Evolutionary conservation across 2,888 invertebrate genomes (phyloP).

Genomic region (Cryptocephalus moraei): DNA sequence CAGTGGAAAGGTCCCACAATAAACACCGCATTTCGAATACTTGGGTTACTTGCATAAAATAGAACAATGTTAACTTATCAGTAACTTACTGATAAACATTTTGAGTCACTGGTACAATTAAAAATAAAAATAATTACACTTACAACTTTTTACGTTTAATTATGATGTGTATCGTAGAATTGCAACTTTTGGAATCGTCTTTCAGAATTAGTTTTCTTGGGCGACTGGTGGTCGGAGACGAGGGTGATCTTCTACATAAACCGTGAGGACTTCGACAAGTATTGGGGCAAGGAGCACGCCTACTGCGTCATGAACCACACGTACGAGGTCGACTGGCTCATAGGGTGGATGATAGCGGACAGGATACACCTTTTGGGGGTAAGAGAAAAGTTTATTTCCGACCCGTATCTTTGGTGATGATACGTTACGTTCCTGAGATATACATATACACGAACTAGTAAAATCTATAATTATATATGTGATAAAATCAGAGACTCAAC

Average conservation of each 20-base stretch:
- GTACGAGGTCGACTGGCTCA: constrained; percentile 93
- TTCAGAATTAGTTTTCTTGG: constrained; percentile 82
- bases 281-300: constrained; percentile 80
- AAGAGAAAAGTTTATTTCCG: constrained; percentile 34
- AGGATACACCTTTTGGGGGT: constrained; percentile 72
- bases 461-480: no score
- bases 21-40: no score
- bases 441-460: no score
- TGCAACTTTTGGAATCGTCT: constrained; percentile 17
- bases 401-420: no score
- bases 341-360: constrained; percentile 87
- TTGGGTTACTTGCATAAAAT: no score
- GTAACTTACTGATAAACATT: no score
- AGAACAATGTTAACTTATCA: no score
- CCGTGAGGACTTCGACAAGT: constrained; percentile 65
- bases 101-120: no score
- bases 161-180: neutral
- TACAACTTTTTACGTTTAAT: neutral
- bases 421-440: no score
- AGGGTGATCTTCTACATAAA: constrained; percentile 66
- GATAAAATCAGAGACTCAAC: no score
- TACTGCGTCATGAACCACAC: constrained; percentile 89
- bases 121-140: no score
- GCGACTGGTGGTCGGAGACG: constrained; percentile 88
- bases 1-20: no score